Conservation (phyloP, 2,888 invertebrate species). For the Pseudeuparius sepicola region DNA sequence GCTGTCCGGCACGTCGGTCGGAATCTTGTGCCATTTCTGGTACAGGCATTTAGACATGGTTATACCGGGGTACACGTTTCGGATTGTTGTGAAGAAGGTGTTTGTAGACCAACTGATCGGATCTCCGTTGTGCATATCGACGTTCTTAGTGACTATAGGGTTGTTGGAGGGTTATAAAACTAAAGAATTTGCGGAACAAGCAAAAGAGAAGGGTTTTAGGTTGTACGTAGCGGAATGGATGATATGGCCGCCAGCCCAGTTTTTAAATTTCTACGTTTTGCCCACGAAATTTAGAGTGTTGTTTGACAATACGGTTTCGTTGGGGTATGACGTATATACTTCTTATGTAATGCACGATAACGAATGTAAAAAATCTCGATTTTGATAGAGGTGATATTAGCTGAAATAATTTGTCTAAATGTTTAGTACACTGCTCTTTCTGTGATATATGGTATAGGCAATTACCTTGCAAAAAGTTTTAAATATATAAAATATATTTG, state of each 20-base stretch:
- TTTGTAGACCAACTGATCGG: constrained; percentile 73
- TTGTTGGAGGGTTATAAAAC: constrained; percentile 55
- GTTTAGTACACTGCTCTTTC: no score
- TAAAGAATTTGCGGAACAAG: constrained; percentile 54
- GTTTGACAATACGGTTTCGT: constrained; percentile 76
- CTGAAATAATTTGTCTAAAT: no score
- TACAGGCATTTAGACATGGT: constrained; percentile 65
- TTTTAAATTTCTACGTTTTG: constrained; percentile 83
- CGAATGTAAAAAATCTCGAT: no score
- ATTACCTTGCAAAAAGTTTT: no score
- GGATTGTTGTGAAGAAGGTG: constrained; percentile 64
- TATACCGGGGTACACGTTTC: constrained; percentile 57
- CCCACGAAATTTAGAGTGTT: constrained; percentile 74
- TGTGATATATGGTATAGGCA: no score
- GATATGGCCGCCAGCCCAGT: constrained; percentile 87
- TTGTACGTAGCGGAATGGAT: constrained; percentile 83
- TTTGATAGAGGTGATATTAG: no score
- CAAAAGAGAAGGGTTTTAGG: constrained; percentile 62
- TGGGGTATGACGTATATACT: constrained; percentile 78
- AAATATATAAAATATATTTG: no score
- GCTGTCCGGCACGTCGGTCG: constrained; percentile 65
- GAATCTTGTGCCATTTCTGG: constrained; percentile 78
- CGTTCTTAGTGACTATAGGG: constrained; percentile 69
- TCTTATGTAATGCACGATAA: constrained; percentile 63
- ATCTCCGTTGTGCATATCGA: constrained; percentile 68